phyloP scores from a whole-genome alignment of 1,140 invertebrate species.

The Coptotermes formosanus region DNA sequence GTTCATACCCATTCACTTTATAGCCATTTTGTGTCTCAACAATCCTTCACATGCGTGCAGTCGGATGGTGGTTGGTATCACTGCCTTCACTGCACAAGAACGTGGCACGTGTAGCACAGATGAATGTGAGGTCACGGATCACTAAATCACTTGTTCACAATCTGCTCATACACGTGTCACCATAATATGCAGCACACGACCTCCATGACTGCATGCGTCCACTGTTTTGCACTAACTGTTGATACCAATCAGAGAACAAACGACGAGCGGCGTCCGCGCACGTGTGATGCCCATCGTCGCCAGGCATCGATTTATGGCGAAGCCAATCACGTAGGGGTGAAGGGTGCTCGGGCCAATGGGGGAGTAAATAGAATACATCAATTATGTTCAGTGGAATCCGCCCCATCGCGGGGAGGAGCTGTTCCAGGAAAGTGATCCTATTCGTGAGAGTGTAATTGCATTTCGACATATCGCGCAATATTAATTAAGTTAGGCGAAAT shows the following conservation, averaged over 20 bases:
- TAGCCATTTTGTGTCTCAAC: too few species aligned
- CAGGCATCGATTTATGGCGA: background rate
- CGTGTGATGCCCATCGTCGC: background rate
- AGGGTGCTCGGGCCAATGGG: conserved; percentile 1
- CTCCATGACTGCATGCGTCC: background rate
- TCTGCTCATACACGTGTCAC: background rate
- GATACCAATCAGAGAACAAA: conserved; percentile 12
- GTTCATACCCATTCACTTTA: too few species aligned
- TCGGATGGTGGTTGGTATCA: too few species aligned
- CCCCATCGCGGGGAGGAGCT: background rate
- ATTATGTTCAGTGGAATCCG: background rate
- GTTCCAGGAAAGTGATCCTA: too few species aligned
- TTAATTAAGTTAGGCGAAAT: too few species aligned
- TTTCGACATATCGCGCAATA: background rate
- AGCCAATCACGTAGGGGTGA: background rate
- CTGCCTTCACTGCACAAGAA: too few species aligned
- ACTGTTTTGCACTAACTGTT: background rate
- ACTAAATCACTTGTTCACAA: too few species aligned
- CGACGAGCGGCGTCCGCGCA: conserved; percentile 3
- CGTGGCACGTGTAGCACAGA: too few species aligned
- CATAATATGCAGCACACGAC: background rate
- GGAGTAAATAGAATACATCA: background rate
- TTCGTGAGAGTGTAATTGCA: background rate
- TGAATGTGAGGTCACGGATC: too few species aligned
- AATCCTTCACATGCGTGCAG: too few species aligned